Base-by-base conservation (phyloP, 2,797 vertebrate genomes). In the Platyrinchus mystaceus region DNA sequence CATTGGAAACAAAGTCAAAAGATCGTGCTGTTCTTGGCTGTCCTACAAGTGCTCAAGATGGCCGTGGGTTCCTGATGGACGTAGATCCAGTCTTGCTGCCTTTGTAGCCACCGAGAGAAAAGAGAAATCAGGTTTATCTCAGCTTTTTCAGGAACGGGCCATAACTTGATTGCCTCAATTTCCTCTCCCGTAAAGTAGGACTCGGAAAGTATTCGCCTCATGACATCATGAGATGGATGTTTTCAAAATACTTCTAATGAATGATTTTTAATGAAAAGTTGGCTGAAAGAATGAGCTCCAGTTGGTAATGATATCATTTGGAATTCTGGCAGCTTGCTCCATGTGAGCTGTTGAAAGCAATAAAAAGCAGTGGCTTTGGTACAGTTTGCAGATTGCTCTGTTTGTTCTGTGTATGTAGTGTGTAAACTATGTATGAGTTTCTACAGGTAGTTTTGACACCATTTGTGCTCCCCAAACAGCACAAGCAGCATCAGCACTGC, bases 121-220 rank as follows among this genome's bases (percentile, higher is more conserved):
- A 90, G 90, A 92, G 74, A 88, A 91, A 86, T 91, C 76, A 69
- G 73, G 69, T 88, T 91, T 91, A 93, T 95, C 95, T 92, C 81
- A 41, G 20, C 68, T 78, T 83, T 95, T 93, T 92, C 84, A 94
- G 94, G 78, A 89, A 75, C 4, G 1, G 53, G 86, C 86, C 81
- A 52, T 44, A 36, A 79, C 84, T 86, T 88, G 87, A 94, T 89
- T 93, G 89, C 70, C 77, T 94, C 59, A 26, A 84, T 96, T 96
- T 96, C 91, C 95, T 90, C 76, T 53, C 81, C 93, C 14, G 67
- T 79, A 63, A 94, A 94, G 84, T n/a, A 6, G 85, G 59, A 88
- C 34, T 89, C 32, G 87, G 93, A 90, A 96, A 95, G 87, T 60
- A 96, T 94, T 91, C 10, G 1, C 79, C 12, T 58, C 78, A 60